Percentiles rank a stretch among this genome's conserved stretches.
These are phyloP conservation scores for Menura novaehollandiae DNA, from an alignment of 2,113 vertebrate genomes.

Conservation along the genomic window DNA sequence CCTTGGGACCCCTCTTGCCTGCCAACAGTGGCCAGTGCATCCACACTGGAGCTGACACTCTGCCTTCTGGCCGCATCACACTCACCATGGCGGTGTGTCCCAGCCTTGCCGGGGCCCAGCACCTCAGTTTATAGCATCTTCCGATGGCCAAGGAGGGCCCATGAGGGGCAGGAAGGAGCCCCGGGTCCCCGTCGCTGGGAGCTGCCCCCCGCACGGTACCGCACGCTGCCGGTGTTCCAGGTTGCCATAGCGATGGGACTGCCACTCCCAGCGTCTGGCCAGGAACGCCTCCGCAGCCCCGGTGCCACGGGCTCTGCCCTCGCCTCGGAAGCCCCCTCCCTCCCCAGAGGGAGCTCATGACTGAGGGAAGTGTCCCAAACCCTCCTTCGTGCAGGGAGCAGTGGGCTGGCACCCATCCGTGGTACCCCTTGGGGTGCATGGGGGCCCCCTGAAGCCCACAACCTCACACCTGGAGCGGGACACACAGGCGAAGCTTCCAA, in stretches of 20 bases:
- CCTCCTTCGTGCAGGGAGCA: too few relatives aligned
- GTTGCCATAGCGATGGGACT: background rate
- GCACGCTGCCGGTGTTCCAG: background rate
- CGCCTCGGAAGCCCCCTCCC: fast-evolving
- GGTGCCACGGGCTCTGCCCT: background rate
- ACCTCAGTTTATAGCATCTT: background rate
- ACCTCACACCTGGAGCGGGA: background rate
- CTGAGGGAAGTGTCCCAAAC: background rate
- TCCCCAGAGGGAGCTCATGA: too few relatives aligned
- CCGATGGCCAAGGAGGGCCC: background rate
- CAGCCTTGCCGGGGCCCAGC: background rate
- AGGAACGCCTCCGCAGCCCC: too few relatives aligned
- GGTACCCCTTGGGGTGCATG: background rate
- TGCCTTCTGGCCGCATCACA: fast-evolving
- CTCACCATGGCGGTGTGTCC: slow-evolving; percentile 42
- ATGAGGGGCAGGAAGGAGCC: background rate
- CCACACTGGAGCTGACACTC: background rate
- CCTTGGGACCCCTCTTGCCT: too few relatives aligned
- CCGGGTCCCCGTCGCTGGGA: too few relatives aligned
- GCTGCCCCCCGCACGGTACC: too few relatives aligned
- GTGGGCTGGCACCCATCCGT: background rate
- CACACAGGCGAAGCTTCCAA: background rate
- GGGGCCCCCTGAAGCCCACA: background rate
- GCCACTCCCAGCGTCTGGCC: too few relatives aligned
- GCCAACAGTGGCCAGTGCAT: background rate